Evolutionary conservation across 2,888 invertebrate species (phyloP).

Genomic region (Melitaea athalia): DNA sequence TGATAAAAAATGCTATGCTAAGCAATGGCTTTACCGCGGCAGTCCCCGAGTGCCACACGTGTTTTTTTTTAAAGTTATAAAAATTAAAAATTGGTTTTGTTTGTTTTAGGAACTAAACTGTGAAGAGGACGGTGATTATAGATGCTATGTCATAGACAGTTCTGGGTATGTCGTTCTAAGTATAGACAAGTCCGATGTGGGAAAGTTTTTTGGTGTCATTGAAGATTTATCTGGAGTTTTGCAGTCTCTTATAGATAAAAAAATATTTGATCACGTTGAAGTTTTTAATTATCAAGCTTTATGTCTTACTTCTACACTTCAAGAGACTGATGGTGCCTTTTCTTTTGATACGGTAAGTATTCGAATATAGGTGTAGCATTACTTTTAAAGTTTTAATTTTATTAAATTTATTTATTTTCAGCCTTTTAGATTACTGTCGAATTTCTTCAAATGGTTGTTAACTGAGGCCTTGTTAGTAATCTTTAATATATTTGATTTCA

Average conservation of each 20-base stretch:
- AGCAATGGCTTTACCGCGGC: no score
- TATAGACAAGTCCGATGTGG: constrained; percentile 85
- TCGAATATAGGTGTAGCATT: background rate
- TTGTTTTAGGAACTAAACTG: constrained; percentile 61
- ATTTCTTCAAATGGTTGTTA: constrained; percentile 65
- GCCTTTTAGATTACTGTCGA: constrained; percentile 63
- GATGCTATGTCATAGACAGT: constrained; percentile 95
- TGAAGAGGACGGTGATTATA: constrained; percentile 79
- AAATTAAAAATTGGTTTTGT: no score
- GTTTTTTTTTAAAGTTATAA: no score
- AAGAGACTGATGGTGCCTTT: constrained; percentile 55
- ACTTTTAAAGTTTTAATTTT: background rate
- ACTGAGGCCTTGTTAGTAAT: constrained; percentile 60
- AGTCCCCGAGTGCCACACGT: no score
- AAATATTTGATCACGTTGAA: constrained; percentile 88
- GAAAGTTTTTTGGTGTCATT: constrained; percentile 92
- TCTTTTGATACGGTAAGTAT: constrained; percentile 56
- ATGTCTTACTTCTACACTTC: constrained; percentile 74
- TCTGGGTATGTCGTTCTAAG: constrained; percentile 94
- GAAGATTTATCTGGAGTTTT: constrained; percentile 86
- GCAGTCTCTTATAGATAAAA: constrained; percentile 86
- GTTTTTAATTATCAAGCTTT: constrained; percentile 94
- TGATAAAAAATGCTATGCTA: no score
- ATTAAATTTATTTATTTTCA: constrained; percentile 45
- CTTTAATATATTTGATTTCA: constrained; percentile 55